These are phyloP conservation scores for Numenius phaeopus DNA, from an alignment of 2,797 vertebrate genomes.

Conservation along the genomic window DNA sequence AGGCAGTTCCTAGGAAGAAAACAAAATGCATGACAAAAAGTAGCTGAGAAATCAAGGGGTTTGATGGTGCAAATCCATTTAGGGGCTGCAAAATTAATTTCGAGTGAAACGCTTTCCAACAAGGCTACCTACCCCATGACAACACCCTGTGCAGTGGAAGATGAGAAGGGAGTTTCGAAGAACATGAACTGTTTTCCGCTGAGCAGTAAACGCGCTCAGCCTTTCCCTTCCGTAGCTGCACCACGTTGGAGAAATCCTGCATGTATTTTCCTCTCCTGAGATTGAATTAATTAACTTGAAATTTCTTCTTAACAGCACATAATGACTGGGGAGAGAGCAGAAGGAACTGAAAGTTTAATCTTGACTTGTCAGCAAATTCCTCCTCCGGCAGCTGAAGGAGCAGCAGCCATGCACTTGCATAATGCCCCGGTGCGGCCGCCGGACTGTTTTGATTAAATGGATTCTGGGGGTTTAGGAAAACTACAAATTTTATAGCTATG, in stretches of 20 bases:
- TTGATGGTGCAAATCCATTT: not conserved
- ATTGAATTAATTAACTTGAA: slow-evolving; percentile 57
- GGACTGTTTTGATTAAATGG: slow-evolving; percentile 69
- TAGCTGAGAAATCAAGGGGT: not conserved
- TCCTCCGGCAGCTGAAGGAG: slow-evolving; percentile 21
- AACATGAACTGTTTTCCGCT: not conserved
- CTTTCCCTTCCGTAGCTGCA: not conserved
- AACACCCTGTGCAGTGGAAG: not conserved
- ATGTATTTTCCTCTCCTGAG: slow-evolving; percentile 35
- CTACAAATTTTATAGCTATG: slow-evolving; percentile 61
- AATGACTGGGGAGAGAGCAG: slow-evolving; percentile 36
- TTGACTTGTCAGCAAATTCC: slow-evolving; percentile 62
- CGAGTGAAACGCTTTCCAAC: not conserved
- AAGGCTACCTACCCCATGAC: not conserved
- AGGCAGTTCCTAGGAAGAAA: slow-evolving; percentile 3
- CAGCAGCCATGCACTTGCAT: slow-evolving; percentile 59
- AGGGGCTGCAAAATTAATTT: not conserved
- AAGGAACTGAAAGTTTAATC: slow-evolving; percentile 40
- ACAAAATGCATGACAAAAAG: not conserved
- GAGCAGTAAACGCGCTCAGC: not conserved
- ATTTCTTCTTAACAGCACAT: slow-evolving; percentile 28
- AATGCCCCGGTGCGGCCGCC: slow-evolving; percentile 11
- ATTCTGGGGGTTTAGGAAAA: slow-evolving; percentile 67
- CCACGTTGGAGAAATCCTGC: not conserved
- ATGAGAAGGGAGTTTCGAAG: not conserved